Evolutionary conservation across 2,797 vertebrate genomes (phyloP).

Genomic region (Rousettus madagascariensis): DNA sequence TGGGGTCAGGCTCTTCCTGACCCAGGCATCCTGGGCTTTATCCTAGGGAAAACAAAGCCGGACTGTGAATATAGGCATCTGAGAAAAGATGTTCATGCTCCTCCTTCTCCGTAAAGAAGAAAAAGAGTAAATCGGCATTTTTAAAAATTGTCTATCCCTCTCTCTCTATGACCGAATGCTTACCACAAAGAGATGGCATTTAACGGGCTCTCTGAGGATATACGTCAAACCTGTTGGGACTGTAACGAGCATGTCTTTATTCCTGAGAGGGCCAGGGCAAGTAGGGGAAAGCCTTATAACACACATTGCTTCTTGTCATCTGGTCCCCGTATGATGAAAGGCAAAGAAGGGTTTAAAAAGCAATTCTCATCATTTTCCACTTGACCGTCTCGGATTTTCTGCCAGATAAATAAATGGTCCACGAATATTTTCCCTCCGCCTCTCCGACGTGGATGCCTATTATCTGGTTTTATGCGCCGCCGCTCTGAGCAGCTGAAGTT

Average conservation of each 20-base stretch:
- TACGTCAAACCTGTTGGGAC: neutral
- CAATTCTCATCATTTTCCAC: neutral
- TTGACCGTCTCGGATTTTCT: neutral
- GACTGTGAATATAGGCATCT: neutral
- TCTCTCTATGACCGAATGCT: neutral
- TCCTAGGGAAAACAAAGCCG: neutral
- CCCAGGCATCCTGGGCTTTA: neutral
- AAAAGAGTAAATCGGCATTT: neutral
- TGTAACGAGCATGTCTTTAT: neutral
- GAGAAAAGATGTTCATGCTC: neutral
- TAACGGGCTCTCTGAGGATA: neutral
- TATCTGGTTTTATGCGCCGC: neutral
- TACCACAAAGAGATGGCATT: neutral
- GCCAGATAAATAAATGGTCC: neutral
- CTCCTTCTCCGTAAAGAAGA: neutral
- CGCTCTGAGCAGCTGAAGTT: neutral
- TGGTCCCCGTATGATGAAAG: neutral
- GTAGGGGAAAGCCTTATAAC: neutral
- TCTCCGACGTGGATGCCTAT: neutral
- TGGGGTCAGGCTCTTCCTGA: conserved; percentile 13
- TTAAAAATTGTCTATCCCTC: neutral
- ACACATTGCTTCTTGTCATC: neutral
- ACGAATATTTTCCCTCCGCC: neutral
- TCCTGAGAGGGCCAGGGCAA: neutral
- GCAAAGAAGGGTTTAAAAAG: neutral